Percentiles rank a stretch among this genome's conserved stretches.
Evolutionary conservation across 2,113 vertebrate genomes (phyloP).

Genomic region (Calyptomena viridis): DNA sequence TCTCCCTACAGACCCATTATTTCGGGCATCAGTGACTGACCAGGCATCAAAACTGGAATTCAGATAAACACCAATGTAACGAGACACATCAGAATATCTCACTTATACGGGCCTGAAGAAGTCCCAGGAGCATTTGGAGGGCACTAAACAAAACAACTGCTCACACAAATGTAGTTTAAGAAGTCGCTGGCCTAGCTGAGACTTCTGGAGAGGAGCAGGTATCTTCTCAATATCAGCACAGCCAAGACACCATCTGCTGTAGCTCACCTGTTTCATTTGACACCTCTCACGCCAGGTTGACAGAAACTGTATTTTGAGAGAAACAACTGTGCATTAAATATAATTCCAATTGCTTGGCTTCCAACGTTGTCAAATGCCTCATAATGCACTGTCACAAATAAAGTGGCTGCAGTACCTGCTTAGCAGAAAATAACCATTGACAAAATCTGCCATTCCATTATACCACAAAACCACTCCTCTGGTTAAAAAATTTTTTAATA

Average conservation of each 20-base stretch:
- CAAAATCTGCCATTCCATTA: neutral
- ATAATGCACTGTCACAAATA: neutral
- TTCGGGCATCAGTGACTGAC: neutral
- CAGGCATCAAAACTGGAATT: neutral
- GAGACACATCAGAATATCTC: neutral
- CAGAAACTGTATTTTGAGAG: neutral
- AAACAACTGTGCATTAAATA: neutral
- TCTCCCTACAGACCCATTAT: neutral
- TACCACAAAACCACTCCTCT: neutral
- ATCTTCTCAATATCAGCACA: neutral
- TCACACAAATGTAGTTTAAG: neutral
- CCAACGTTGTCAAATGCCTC: rapidly evolving
- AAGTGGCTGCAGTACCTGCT: neutral
- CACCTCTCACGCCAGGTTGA: neutral
- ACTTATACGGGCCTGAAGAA: neutral
- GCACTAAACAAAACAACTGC: neutral
- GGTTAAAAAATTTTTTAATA: neutral
- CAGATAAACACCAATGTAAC: neutral
- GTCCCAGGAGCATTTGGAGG: neutral
- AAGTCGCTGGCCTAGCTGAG: neutral
- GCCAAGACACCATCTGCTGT: neutral
- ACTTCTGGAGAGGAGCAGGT: neutral
- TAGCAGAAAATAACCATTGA: neutral
- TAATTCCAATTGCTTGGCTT: neutral
- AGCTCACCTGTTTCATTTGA: neutral